phyloP scores from a whole-genome alignment of 2,888 invertebrate genomes.

The Sminthurides aquaticus region DNA sequence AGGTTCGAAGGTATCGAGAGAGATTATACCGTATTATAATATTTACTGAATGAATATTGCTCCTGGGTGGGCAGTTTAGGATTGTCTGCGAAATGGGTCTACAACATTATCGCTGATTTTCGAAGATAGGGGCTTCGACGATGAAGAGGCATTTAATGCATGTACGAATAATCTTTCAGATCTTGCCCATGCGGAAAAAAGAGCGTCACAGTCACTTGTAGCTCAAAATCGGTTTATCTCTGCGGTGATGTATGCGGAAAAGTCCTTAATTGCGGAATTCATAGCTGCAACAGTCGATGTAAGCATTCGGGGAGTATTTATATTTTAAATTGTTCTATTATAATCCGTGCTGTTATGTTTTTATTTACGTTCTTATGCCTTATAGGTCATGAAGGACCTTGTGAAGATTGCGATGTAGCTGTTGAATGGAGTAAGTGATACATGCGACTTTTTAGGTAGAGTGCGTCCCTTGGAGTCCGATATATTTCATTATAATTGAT shows the following conservation, averaged over 20 bases:
- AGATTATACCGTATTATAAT: too few species aligned
- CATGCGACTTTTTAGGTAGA: conserved; percentile 1
- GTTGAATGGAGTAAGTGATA: conserved; percentile 57
- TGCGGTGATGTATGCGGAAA: conserved; percentile 71
- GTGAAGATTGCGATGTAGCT: conserved; percentile 61
- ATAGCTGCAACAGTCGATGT: conserved; percentile 54
- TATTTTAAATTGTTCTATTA: too few species aligned
- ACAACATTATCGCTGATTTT: too few species aligned
- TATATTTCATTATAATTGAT: too few species aligned
- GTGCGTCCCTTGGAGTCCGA: background rate
- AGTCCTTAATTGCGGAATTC: conserved; percentile 66
- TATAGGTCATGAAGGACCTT: conserved; percentile 62
- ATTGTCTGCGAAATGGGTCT: too few species aligned
- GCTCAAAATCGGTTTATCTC: conserved; percentile 60
- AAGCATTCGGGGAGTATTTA: too few species aligned
- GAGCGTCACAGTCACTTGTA: conserved; percentile 62
- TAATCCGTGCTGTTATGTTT: too few species aligned
- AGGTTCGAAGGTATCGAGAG: conserved; percentile 13
- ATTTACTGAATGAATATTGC: too few species aligned
- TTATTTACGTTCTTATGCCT: background rate
- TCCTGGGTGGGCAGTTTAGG: too few species aligned
- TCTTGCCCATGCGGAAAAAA: conserved; percentile 73
- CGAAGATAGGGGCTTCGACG: too few species aligned
- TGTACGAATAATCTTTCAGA: too few species aligned
- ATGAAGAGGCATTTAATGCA: too few species aligned